These are phyloP conservation scores for Zelleria hepariella DNA, from an alignment of 2,888 invertebrate species.

Conservation along the genomic window DNA sequence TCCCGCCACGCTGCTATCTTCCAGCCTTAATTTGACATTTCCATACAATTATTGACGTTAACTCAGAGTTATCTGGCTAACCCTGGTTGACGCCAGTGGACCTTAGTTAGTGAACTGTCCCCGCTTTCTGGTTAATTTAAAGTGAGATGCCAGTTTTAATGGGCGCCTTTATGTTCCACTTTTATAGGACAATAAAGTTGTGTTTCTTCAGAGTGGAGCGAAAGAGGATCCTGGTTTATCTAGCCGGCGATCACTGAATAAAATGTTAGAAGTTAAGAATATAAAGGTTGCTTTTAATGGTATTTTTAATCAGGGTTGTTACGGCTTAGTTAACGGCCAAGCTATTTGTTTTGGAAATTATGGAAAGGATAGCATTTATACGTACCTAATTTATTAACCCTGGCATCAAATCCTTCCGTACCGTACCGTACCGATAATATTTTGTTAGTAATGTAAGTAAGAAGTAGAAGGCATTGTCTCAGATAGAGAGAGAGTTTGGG, in stretches of 20 bases:
- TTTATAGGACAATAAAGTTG: conserved; percentile 57
- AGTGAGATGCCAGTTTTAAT: conserved; percentile 46
- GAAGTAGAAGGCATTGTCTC: too few relatives aligned
- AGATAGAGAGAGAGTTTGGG: too few relatives aligned
- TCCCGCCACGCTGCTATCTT: too few relatives aligned
- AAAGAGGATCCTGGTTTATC: conserved; percentile 43
- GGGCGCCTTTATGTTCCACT: conserved; percentile 50
- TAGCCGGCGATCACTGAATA: conserved; percentile 32
- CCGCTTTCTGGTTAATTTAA: conserved; percentile 62
- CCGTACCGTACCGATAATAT: too few relatives aligned
- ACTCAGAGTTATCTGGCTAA: too few relatives aligned
- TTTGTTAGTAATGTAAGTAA: too few relatives aligned
- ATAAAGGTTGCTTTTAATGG: background rate
- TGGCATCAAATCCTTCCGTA: too few relatives aligned
- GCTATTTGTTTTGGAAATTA: background rate
- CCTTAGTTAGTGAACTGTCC: background rate
- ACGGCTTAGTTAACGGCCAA: background rate
- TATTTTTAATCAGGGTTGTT: background rate
- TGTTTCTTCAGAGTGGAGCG: conserved; percentile 48
- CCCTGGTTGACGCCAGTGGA: too few relatives aligned
- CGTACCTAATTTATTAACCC: background rate
- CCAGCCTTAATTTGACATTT: too few relatives aligned
- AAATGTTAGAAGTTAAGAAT: conserved; percentile 22
- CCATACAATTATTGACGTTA: too few relatives aligned
- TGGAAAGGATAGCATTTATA: background rate